phyloP scores from a whole-genome alignment of 2,113 vertebrate genomes.

The Orycteropus afer region DNA sequence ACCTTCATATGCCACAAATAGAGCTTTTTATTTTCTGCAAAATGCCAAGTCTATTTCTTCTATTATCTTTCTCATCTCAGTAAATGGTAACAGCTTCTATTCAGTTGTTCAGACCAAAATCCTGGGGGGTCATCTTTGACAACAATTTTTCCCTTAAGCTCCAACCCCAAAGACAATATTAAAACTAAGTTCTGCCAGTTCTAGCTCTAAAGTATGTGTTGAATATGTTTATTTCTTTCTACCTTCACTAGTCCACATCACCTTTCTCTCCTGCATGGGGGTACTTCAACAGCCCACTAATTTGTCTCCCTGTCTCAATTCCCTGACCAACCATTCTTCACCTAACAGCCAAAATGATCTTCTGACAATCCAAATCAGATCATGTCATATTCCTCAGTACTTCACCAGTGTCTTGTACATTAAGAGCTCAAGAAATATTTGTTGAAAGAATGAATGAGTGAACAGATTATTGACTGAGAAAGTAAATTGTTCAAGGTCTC shows the following conservation, averaged over 20 bases:
- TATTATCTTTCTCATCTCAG: background rate
- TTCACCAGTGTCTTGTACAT: background rate
- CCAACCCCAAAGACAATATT: background rate
- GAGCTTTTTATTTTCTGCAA: background rate
- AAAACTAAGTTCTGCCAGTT: background rate
- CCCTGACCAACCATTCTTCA: background rate
- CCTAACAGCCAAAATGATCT: background rate
- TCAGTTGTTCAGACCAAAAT: background rate
- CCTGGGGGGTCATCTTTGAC: background rate
- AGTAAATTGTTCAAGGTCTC: background rate
- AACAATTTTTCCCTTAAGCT: background rate
- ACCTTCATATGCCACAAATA: background rate
- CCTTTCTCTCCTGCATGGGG: background rate
- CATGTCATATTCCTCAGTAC: background rate
- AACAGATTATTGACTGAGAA: background rate
- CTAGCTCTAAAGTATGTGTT: background rate
- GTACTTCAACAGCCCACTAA: background rate
- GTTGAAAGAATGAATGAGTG: background rate
- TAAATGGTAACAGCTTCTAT: background rate
- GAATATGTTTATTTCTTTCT: constrained; percentile 19
- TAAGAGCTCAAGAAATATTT: background rate
- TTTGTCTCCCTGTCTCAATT: background rate
- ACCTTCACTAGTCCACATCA: background rate
- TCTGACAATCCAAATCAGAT: constrained; percentile 8
- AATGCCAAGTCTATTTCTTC: background rate